phyloP scores from a whole-genome alignment of 2,888 invertebrate genomes.

The Schizaphis graminum region DNA sequence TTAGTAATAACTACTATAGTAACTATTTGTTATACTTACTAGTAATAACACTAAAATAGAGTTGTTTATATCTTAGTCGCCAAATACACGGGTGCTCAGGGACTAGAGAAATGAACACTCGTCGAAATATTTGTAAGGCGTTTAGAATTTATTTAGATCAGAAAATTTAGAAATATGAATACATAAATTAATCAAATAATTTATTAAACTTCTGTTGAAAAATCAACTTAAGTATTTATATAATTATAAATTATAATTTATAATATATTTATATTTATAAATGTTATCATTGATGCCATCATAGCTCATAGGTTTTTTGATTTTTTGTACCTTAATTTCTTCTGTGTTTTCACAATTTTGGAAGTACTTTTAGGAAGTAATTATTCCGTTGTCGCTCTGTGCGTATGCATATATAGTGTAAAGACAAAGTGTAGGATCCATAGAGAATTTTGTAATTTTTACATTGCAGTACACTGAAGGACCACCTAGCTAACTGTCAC shows the following conservation, averaged over 20 bases:
- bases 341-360: neutral
- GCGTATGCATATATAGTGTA: neutral
- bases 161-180: too few relatives aligned
- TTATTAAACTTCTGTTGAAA: neutral
- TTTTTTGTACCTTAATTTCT: neutral
- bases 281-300: neutral
- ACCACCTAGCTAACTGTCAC: neutral
- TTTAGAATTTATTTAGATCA: too few relatives aligned
- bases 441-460: neutral
- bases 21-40: too few relatives aligned
- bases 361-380: neutral
- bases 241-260: neutral
- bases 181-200: too few relatives aligned
- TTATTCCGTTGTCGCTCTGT: neutral
- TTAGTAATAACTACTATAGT: too few relatives aligned
- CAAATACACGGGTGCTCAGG: too few relatives aligned
- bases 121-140: too few relatives aligned
- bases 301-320: neutral
- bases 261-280: too few relatives aligned
- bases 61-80: too few relatives aligned
- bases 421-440: neutral
- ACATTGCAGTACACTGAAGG: neutral
- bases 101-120: too few relatives aligned
- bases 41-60: too few relatives aligned
- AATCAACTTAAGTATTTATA: neutral